phyloP scores from a whole-genome alignment of 2,113 vertebrate species.

The Syngnathus scovelli region DNA sequence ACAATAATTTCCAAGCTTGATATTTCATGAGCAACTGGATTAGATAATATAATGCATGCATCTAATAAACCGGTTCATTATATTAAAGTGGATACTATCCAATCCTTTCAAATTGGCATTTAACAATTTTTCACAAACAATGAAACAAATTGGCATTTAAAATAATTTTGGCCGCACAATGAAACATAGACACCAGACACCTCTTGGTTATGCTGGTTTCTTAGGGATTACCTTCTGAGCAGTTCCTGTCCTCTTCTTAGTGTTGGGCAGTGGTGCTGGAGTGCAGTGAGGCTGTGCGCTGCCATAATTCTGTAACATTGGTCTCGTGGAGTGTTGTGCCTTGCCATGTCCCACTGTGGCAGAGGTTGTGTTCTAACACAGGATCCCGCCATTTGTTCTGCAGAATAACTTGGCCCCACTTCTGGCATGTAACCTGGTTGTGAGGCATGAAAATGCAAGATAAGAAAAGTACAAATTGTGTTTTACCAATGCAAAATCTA shows the following conservation, averaged over 20 bases:
- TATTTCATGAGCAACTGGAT: no score
- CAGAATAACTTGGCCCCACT: slow-evolving; percentile 61
- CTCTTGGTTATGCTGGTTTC: not conserved
- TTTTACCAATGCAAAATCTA: not conserved
- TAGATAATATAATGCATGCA: no score
- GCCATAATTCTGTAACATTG: slow-evolving; percentile 63
- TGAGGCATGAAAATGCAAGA: not conserved
- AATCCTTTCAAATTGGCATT: no score
- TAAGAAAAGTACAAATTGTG: not conserved
- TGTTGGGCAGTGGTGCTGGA: slow-evolving; percentile 46
- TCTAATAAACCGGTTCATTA: no score
- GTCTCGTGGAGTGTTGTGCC: slow-evolving; percentile 56
- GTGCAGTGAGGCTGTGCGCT: slow-evolving; percentile 46
- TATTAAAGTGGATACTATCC: no score
- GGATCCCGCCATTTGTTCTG: slow-evolving; percentile 59
- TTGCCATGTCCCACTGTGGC: slow-evolving; percentile 66
- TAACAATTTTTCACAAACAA: no score
- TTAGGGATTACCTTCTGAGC: slow-evolving; percentile 54
- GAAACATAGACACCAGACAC: not conserved
- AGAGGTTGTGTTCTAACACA: slow-evolving; percentile 61
- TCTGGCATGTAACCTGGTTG: slow-evolving; percentile 63
- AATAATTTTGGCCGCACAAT: not conserved
- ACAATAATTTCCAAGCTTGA: no score
- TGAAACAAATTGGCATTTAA: no score
- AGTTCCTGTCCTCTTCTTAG: slow-evolving; percentile 49